A percentile compares a stretch with the other conserved stretches of the same genome.
Evolutionary conservation across 2,888 invertebrate genomes (phyloP).

Genomic region (Mesorhabditis belari): DNA sequence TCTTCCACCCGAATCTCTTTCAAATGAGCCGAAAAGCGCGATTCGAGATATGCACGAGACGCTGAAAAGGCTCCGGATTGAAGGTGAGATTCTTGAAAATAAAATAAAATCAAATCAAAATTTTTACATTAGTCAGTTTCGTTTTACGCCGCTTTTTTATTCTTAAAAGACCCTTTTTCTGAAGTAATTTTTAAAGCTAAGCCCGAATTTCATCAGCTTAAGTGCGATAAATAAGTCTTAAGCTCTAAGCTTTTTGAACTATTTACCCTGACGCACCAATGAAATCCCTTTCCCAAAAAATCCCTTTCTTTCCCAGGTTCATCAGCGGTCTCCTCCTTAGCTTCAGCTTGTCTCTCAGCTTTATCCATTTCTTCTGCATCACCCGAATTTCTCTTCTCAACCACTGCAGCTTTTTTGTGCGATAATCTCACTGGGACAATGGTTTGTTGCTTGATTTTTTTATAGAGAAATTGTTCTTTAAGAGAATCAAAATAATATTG

Average conservation of each 20-base stretch:
- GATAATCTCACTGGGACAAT: conserved; percentile 6
- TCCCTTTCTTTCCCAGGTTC: conserved; percentile 13
- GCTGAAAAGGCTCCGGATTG: conserved; percentile 59
- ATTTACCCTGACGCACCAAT: too few relatives aligned
- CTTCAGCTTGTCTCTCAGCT: conserved; percentile 83
- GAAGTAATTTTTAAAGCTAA: too few relatives aligned
- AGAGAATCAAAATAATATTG: too few relatives aligned
- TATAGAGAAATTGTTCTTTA: background rate
- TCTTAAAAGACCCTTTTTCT: background rate
- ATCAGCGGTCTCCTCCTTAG: conserved; percentile 69
- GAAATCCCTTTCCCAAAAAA: too few relatives aligned
- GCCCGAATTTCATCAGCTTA: too few relatives aligned
- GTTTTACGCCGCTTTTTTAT: too few relatives aligned
- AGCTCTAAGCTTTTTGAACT: too few relatives aligned
- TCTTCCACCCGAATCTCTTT: conserved; percentile 75
- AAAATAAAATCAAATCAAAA: conserved; percentile 1
- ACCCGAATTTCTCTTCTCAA: conserved; percentile 37
- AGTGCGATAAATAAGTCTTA: too few relatives aligned
- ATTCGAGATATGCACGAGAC: conserved; percentile 73
- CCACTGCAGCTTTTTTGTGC: conserved; percentile 22
- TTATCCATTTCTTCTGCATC: conserved; percentile 86
- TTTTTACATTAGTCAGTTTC: background rate
- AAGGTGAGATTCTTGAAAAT: too few relatives aligned
- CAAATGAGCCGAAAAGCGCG: conserved; percentile 72
- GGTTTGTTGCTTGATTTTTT: background rate